These are phyloP conservation scores for Rhinophrynus dorsalis DNA, from an alignment of 2,797 vertebrate species.

Conservation along the genomic window DNA sequence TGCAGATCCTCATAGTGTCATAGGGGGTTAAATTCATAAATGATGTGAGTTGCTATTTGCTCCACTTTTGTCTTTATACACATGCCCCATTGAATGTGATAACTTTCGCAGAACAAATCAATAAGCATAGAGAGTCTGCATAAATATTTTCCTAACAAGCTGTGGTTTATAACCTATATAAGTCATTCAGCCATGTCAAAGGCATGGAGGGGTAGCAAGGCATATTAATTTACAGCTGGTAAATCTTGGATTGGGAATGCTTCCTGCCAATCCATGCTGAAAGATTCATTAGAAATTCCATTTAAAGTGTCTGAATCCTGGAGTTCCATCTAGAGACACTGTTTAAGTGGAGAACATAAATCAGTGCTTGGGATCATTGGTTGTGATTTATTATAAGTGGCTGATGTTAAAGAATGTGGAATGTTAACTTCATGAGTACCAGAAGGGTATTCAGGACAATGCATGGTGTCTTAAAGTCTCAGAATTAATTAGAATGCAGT, in stretches of 20 bases:
- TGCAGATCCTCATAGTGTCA: too few species aligned
- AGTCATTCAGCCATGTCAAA: conserved; percentile 16
- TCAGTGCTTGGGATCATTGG: neutral
- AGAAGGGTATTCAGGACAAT: too few species aligned
- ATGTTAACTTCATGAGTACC: too few species aligned
- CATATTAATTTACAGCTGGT: conserved; percentile 24
- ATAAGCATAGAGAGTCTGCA: neutral
- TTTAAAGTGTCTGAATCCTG: neutral
- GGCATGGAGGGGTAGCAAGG: conserved; percentile 14
- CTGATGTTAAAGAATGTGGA: neutral
- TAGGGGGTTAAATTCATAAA: too few species aligned
- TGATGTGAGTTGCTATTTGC: too few species aligned
- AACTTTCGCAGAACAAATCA: conserved; percentile 6
- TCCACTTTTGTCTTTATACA: too few species aligned
- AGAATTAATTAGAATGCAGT: neutral
- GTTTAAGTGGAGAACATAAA: neutral
- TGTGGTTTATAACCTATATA: neutral
- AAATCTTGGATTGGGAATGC: neutral
- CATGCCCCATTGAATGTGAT: neutral
- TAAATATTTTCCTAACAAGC: conserved; percentile 9
- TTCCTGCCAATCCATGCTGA: neutral
- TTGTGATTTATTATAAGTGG: conserved; percentile 1
- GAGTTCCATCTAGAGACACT: neutral
- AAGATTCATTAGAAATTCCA: conserved; percentile 14
- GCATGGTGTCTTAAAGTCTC: neutral